Percentiles rank a stretch among this genome's conserved stretches.
These are phyloP conservation scores for Semaprochilodus insignis DNA, from an alignment of 2,797 vertebrate species.

Conservation along the genomic window DNA sequence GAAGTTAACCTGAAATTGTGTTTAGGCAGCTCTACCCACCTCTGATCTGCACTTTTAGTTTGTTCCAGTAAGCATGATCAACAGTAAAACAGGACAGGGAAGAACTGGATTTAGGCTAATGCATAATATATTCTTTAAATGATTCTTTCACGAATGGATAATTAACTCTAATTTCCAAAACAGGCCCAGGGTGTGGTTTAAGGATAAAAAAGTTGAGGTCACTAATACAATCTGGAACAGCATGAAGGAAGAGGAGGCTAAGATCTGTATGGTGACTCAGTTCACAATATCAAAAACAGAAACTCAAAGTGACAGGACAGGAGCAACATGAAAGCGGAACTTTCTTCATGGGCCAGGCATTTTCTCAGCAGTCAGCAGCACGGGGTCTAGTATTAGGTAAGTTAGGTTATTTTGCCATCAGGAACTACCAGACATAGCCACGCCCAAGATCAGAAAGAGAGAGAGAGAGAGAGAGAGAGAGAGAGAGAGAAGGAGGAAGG, in stretches of 20 bases:
- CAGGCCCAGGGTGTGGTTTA: neutral
- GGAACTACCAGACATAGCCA: conserved; percentile 11
- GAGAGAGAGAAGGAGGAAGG: conserved; percentile 1
- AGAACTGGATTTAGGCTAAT: neutral
- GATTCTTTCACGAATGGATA: neutral
- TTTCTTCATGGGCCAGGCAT: neutral
- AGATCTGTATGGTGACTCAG: neutral
- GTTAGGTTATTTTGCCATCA: neutral
- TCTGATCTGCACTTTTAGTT: neutral
- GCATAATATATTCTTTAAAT: neutral
- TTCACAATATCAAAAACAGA: neutral
- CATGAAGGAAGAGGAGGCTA: neutral
- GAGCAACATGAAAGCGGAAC: neutral
- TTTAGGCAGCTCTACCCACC: neutral
- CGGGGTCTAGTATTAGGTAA: neutral
- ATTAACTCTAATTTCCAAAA: neutral
- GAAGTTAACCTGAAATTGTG: neutral
- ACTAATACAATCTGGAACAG: neutral
- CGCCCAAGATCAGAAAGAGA: neutral
- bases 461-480: neutral
- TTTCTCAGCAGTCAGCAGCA: neutral
- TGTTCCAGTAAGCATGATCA: neutral
- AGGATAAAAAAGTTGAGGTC: neutral
- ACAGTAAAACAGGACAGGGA: neutral
- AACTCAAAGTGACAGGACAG: neutral